Conservation (phyloP, 2,113 vertebrate species). For the Upupa epops region DNA sequence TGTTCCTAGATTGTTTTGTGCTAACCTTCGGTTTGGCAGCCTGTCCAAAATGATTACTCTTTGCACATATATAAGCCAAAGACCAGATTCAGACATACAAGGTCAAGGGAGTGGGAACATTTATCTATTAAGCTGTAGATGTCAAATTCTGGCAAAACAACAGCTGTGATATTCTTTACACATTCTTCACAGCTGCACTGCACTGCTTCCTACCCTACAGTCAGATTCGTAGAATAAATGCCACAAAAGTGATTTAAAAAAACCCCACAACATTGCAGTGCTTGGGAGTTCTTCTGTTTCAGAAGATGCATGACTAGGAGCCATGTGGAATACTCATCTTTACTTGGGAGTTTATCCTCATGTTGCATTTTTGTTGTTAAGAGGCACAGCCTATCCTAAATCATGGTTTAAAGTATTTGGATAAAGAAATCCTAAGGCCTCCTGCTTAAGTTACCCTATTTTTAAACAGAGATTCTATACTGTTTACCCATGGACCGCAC, state of each 20-base stretch:
- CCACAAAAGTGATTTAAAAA: not conserved
- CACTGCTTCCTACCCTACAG: not conserved
- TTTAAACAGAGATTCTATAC: not conserved
- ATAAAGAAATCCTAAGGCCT: not conserved
- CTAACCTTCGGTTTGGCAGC: slow-evolving; percentile 36
- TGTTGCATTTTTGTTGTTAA: not conserved
- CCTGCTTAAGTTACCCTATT: not conserved
- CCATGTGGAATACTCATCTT: not conserved
- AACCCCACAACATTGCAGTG: not conserved
- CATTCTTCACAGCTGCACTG: not conserved
- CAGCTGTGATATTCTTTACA: not conserved
- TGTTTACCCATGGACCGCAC: not conserved
- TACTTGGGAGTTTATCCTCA: not conserved
- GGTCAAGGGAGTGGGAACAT: slow-evolving; percentile 14
- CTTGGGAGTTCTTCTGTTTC: not conserved
- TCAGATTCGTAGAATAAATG: not conserved
- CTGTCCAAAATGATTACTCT: slow-evolving; percentile 6
- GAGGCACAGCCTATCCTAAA: not conserved
- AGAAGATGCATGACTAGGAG: not conserved
- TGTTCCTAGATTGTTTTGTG: not conserved
- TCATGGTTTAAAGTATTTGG: not conserved
- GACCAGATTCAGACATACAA: slow-evolving; percentile 12
- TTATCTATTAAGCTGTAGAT: not conserved
- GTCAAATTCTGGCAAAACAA: not conserved
- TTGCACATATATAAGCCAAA: not conserved